Percentiles rank a stretch among this genome's conserved stretches.
These are phyloP conservation scores for Characodon lateralis DNA, from an alignment of 2,797 vertebrate species.

Conservation along the genomic window DNA sequence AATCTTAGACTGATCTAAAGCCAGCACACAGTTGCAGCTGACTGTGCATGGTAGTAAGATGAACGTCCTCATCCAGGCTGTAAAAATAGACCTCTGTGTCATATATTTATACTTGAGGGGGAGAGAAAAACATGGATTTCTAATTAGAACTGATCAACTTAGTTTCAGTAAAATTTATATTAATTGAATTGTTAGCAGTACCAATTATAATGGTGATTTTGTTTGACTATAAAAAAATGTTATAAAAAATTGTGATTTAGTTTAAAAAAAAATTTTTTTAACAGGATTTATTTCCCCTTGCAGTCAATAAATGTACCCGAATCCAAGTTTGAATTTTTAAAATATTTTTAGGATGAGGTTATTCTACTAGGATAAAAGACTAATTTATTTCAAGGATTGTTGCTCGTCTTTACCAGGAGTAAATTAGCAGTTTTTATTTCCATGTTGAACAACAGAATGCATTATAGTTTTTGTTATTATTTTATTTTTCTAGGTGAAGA, in stretches of 20 bases:
- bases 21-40: too few species aligned
- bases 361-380: background rate
- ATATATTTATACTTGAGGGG: too few species aligned
- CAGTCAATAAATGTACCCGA: background rate
- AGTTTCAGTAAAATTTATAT: background rate
- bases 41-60: too few species aligned
- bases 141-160: background rate
- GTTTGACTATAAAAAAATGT: background rate
- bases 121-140: too few species aligned
- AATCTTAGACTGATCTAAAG: too few species aligned
- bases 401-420: background rate
- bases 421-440: background rate
- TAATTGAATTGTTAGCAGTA: background rate
- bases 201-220: background rate
- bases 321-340: background rate
- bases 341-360: background rate
- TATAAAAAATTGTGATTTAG: too few species aligned
- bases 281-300: background rate
- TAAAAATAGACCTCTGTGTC: too few species aligned
- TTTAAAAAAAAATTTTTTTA: background rate
- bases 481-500: slow-evolving; percentile 87
- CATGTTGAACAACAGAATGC: background rate
- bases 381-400: background rate
- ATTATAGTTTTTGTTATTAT: background rate
- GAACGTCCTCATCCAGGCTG: background rate